Conservation (phyloP, 2,113 vertebrate species). For the Columba janthina region DNA sequence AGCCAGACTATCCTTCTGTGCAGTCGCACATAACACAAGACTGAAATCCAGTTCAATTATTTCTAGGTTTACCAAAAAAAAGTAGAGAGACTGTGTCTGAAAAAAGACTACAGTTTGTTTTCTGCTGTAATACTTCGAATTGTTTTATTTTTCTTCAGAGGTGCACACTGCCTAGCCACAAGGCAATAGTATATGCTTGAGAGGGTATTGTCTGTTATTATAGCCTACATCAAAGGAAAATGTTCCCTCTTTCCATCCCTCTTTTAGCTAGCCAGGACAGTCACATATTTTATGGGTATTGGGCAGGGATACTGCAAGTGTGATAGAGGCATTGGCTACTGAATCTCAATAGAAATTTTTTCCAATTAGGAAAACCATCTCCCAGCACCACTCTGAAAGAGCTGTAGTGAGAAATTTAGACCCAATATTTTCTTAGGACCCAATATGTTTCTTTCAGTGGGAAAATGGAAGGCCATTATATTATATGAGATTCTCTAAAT, state of each 20-base stretch:
- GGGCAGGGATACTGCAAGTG: background rate
- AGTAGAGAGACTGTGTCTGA: background rate
- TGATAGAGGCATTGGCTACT: background rate
- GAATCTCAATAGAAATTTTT: background rate
- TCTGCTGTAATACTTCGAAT: background rate
- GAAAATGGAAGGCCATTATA: slow-evolving; percentile 2
- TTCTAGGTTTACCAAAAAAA: background rate
- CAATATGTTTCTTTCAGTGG: background rate
- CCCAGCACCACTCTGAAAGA: background rate
- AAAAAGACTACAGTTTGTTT: background rate
- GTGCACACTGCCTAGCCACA: background rate
- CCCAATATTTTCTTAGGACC: background rate
- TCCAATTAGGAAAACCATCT: background rate
- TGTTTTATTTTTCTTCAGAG: background rate
- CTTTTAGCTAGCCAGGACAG: background rate
- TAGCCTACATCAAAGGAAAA: background rate
- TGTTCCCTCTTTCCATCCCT: background rate
- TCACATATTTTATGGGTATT: background rate
- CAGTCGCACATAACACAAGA: background rate
- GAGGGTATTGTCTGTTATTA: background rate
- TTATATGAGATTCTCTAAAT: slow-evolving; percentile 16
- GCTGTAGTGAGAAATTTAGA: background rate
- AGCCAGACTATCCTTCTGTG: background rate
- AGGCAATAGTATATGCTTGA: background rate
- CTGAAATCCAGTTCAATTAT: background rate